phyloP scores from a whole-genome alignment of 2,797 vertebrate species.

The Pseudochirops cupreus region DNA sequence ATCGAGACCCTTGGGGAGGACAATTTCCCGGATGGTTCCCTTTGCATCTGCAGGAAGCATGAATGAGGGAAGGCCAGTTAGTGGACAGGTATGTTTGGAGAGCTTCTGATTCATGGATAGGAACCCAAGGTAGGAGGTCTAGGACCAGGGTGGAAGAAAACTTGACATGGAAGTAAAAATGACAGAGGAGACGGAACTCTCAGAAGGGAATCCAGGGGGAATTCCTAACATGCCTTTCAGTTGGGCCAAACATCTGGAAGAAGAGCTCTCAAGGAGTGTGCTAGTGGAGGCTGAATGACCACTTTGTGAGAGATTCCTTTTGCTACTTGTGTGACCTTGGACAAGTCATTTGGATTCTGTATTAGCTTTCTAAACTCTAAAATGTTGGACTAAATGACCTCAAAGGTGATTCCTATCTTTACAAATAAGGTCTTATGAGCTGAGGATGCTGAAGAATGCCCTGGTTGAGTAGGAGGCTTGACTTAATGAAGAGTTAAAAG shows the following conservation, averaged over 20 bases:
- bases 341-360: background rate
- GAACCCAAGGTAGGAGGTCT: background rate
- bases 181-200: background rate
- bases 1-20: conserved; percentile 96
- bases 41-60: conserved; percentile 91
- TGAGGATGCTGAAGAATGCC: background rate
- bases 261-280: background rate
- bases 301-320: background rate
- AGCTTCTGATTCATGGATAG: background rate
- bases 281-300: background rate
- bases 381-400: background rate
- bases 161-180: background rate
- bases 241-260: background rate
- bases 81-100: background rate
- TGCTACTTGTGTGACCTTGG: background rate
- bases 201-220: background rate
- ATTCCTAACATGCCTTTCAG: background rate
- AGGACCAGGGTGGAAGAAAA: background rate
- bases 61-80: conserved; percentile 10
- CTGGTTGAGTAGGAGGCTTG: background rate
- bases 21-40: conserved; percentile 97
- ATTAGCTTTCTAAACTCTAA: background rate
- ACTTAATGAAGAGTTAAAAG: background rate
- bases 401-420: background rate
- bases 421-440: background rate